Conservation (phyloP, 92 coral and sea anemone genomes). For the Diadumene lineata region DNA sequence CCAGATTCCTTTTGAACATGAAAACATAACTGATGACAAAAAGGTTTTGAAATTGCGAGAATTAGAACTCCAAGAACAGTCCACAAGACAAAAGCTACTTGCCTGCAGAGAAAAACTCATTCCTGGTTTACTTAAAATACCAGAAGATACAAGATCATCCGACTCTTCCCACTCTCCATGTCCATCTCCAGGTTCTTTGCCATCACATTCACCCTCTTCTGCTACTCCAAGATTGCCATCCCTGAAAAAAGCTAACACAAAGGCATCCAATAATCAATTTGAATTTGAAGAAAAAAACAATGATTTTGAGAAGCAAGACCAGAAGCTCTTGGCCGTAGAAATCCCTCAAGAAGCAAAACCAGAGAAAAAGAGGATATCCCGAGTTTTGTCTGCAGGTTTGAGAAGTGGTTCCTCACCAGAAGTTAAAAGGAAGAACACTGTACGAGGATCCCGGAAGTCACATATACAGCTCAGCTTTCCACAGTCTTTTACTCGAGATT, state of each 20-base stretch:
- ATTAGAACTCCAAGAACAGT: conserved; percentile 45
- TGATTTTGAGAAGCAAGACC: not conserved
- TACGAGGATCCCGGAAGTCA: not conserved
- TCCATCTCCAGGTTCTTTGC: not conserved
- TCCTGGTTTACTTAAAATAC: conserved; percentile 1
- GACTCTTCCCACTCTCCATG: too few relatives aligned
- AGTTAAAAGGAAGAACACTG: not conserved
- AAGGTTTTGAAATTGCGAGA: conserved; percentile 9
- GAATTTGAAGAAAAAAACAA: not conserved
- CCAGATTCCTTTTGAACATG: not conserved
- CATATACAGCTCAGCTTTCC: not conserved
- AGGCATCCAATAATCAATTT: too few relatives aligned
- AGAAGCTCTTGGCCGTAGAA: not conserved
- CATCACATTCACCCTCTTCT: too few relatives aligned
- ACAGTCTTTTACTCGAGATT: not conserved
- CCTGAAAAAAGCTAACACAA: too few relatives aligned
- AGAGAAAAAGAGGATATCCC: not conserved
- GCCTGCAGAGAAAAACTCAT: conserved; percentile 41
- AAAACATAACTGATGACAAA: not conserved
- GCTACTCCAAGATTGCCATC: too few relatives aligned
- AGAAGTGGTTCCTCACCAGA: conserved; percentile 6
- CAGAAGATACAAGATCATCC: not conserved
- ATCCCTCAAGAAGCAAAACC: not conserved
- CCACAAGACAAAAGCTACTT: conserved; percentile 50
- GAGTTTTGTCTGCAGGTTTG: not conserved